Conservation (phyloP, 2,113 vertebrate species). For the Rhineura floridana region DNA sequence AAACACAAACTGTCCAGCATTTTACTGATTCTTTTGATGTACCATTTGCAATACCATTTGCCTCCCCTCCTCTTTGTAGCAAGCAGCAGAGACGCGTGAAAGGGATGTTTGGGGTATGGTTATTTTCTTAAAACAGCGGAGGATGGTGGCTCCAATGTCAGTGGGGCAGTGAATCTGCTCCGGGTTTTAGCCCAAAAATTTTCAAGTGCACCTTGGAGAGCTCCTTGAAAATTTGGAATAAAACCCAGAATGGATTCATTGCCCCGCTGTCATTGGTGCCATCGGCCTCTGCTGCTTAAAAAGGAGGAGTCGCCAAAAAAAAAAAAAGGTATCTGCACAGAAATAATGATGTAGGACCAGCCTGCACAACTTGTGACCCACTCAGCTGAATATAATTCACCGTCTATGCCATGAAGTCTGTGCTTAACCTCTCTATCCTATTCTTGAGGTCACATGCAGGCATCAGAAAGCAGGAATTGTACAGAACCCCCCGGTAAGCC, state of each 20-base stretch:
- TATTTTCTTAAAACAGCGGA: no score
- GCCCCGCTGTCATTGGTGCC: no score
- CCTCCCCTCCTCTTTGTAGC: neutral
- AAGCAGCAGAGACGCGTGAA: no score
- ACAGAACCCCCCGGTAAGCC: neutral
- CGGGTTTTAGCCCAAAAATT: no score
- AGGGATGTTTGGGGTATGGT: no score
- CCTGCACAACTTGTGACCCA: neutral
- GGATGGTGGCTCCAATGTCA: no score
- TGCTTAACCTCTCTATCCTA: neutral
- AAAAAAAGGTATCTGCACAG: constrained; percentile 35
- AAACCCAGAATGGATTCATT: no score
- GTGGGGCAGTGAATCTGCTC: no score
- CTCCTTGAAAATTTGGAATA: no score
- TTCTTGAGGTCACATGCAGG: neutral
- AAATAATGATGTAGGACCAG: neutral
- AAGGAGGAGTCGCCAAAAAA: constrained; percentile 63
- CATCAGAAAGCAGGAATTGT: neutral
- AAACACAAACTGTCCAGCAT: neutral
- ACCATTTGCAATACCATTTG: neutral
- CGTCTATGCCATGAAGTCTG: constrained; percentile 52
- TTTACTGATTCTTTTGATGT: neutral
- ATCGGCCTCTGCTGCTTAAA: neutral
- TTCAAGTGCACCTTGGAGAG: no score
- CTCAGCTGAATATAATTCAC: neutral